phyloP scores from a whole-genome alignment of 2,113 vertebrate genomes.

The Centrocercus urophasianus region DNA sequence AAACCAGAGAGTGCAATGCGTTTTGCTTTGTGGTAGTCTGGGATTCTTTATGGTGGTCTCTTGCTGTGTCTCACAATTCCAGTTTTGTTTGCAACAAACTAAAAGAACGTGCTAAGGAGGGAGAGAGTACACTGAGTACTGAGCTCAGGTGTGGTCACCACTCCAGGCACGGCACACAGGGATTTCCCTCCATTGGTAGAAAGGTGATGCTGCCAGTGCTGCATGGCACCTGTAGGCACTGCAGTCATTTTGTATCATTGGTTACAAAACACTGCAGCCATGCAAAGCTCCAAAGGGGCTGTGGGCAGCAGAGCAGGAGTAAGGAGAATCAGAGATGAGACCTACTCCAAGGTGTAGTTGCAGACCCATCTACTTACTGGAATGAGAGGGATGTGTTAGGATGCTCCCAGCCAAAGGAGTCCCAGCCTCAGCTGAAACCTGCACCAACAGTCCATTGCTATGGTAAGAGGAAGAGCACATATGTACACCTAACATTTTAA shows the following conservation, averaged over 20 bases:
- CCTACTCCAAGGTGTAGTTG: not conserved
- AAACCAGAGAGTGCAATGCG: not conserved
- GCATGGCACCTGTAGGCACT: not conserved
- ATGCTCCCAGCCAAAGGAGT: not conserved
- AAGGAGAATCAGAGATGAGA: not conserved
- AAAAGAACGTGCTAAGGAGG: not conserved
- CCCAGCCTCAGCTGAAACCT: not conserved
- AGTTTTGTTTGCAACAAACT: not conserved
- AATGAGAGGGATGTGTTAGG: not conserved
- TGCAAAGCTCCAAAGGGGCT: not conserved
- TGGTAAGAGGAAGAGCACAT: not conserved
- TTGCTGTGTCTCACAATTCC: not conserved
- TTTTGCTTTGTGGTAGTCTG: not conserved
- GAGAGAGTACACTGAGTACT: not conserved
- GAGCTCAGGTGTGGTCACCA: accelerated
- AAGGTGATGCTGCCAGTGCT: accelerated
- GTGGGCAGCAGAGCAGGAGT: accelerated
- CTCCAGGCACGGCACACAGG: not conserved
- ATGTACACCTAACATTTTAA: not conserved
- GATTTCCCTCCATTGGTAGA: not conserved
- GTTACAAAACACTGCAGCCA: not conserved
- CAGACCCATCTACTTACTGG: not conserved
- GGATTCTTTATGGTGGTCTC: not conserved
- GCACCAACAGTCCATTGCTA: accelerated
- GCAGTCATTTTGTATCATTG: too few relatives aligned